Evolutionary conservation across 2,113 vertebrate genomes (phyloP).

Genomic region (Ceratotherium simum): DNA sequence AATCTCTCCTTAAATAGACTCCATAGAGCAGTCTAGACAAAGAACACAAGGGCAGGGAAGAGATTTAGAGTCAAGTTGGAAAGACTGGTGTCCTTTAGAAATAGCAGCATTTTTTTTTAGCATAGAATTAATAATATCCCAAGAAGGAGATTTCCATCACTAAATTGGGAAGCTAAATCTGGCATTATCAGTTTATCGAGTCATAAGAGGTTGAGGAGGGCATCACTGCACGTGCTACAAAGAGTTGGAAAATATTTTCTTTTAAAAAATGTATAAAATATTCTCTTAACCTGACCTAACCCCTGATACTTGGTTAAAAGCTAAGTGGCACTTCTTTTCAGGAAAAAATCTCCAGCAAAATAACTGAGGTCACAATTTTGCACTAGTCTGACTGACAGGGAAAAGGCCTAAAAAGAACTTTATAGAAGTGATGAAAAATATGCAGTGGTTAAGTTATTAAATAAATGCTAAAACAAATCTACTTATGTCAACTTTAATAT

Average conservation of each 20-base stretch:
- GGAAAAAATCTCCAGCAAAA: slow-evolving; percentile 66
- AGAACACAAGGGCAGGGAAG: slow-evolving; percentile 64
- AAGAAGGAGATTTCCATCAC: slow-evolving; percentile 63
- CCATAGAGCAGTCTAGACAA: slow-evolving; percentile 53
- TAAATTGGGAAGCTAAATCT: slow-evolving; percentile 48
- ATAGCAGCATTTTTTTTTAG: not conserved
- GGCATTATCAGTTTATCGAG: slow-evolving; percentile 60
- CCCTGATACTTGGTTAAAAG: slow-evolving; percentile 48
- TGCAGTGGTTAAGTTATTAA: slow-evolving; percentile 3
- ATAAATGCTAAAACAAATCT: slow-evolving; percentile 53
- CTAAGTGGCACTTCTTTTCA: slow-evolving; percentile 53
- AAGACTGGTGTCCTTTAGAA: slow-evolving; percentile 39
- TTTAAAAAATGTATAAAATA: slow-evolving; percentile 60
- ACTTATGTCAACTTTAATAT: not conserved
- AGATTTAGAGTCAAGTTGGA: slow-evolving; percentile 44
- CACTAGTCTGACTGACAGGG: slow-evolving; percentile 47
- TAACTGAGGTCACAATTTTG: slow-evolving; percentile 53
- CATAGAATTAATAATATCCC: slow-evolving; percentile 60
- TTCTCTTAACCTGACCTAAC: slow-evolving; percentile 70
- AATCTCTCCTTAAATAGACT: slow-evolving; percentile 67
- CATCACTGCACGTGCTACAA: slow-evolving; percentile 13
- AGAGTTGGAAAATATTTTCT: slow-evolving; percentile 69
- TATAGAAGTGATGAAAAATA: slow-evolving; percentile 33
- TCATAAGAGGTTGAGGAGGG: slow-evolving; percentile 57
- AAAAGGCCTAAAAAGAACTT: slow-evolving; percentile 56